phyloP scores from a whole-genome alignment of 2,888 invertebrate genomes.

The Chironomus riparius region DNA sequence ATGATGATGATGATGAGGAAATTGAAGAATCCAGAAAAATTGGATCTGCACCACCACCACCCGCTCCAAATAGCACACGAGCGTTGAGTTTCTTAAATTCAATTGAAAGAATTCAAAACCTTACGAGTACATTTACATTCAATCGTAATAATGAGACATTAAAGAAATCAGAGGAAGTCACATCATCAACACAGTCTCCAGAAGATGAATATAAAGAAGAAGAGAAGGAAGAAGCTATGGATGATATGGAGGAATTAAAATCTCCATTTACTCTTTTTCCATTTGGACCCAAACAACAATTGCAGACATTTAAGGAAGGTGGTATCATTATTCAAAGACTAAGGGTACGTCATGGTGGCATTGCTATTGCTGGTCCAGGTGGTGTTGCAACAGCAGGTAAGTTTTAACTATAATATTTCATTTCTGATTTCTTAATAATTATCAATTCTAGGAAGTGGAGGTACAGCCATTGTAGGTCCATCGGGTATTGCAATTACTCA shows the following conservation, averaged over 20 bases:
- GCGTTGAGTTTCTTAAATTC: slow-evolving; percentile 14
- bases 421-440: background rate
- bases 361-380: slow-evolving; percentile 73
- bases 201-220: slow-evolving; percentile 2
- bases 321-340: slow-evolving; percentile 61
- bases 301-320: slow-evolving; percentile 36
- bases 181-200: background rate
- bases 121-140: slow-evolving; percentile 1
- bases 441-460: slow-evolving; percentile 45
- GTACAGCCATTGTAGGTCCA: slow-evolving; percentile 71
- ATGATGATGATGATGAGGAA: slow-evolving; percentile 9
- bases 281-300: slow-evolving; percentile 10
- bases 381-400: slow-evolving; percentile 71
- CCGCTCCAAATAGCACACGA: background rate
- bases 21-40: background rate
- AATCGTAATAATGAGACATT: background rate
- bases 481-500: slow-evolving; percentile 67
- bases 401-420: background rate
- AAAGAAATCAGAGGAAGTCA: background rate
- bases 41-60: background rate
- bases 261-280: slow-evolving; percentile 22
- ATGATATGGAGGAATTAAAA: slow-evolving; percentile 15
- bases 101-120: slow-evolving; percentile 20
- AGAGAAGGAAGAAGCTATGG: background rate
- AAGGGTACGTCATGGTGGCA: slow-evolving; percentile 64